phyloP scores from a whole-genome alignment of 30 jellyfish, hydroid and myxozoan genomes.

The Cassiopea xamachana region DNA sequence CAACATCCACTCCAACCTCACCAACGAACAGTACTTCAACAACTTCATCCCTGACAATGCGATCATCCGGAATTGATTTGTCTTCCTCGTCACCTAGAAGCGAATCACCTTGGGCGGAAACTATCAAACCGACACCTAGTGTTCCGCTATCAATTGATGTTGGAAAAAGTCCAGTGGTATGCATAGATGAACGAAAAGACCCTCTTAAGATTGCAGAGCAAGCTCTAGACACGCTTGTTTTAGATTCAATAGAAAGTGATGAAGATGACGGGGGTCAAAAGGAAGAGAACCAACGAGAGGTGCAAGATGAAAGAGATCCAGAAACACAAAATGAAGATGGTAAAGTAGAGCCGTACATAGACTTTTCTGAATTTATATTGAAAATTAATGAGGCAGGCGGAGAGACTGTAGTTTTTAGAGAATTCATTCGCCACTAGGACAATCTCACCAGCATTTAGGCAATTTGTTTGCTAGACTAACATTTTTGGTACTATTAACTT shows the following conservation, averaged over 20 bases:
- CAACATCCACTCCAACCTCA: constrained; percentile 17
- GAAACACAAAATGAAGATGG: constrained; percentile 56
- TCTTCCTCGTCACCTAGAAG: constrained; percentile 17
- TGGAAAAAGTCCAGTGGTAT: neutral
- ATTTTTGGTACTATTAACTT: no score
- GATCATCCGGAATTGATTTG: constrained; percentile 16
- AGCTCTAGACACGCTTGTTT: neutral
- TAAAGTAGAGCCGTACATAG: constrained; percentile 87
- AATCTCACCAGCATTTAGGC: neutral
- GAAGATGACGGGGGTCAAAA: constrained; percentile 7
- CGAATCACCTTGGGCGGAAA: constrained; percentile 10
- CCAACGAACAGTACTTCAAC: constrained; percentile 5
- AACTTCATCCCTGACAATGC: constrained; percentile 6
- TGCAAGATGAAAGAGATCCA: neutral
- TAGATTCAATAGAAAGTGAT: constrained; percentile 6
- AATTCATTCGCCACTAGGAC: constrained; percentile 28
- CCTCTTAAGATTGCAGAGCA: constrained; percentile 6
- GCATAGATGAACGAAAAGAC: neutral
- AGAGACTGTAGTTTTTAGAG: constrained; percentile 77
- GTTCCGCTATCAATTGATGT: constrained; percentile 5
- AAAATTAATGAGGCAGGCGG: constrained; percentile 84
- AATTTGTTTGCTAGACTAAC: neutral
- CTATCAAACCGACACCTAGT: neutral
- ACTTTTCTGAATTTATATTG: constrained; percentile 80
- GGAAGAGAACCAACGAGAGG: neutral